phyloP scores from a whole-genome alignment of 2,113 vertebrate species.

The Pedionomus torquatus region DNA sequence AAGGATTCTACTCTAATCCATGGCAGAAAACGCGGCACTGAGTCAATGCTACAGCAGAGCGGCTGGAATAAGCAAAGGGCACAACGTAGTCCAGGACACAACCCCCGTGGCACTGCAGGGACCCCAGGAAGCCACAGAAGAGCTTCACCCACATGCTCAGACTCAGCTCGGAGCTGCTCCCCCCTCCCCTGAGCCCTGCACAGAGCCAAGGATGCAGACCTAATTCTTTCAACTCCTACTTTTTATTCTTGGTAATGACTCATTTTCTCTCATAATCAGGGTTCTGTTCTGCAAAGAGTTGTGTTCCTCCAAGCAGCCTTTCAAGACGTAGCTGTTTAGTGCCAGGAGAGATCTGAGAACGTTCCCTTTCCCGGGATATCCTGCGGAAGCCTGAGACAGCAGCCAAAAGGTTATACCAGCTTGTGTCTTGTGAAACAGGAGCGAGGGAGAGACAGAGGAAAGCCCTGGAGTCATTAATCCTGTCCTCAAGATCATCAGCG shows the following conservation, averaged over 20 bases:
- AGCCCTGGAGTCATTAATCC: background rate
- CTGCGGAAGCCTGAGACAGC: background rate
- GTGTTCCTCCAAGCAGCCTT: background rate
- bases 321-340: slow-evolving; percentile 3
- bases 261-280: background rate
- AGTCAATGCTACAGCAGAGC: background rate
- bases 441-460: background rate
- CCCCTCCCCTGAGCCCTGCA: background rate
- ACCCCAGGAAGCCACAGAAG: background rate
- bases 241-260: background rate
- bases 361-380: slow-evolving; percentile 12
- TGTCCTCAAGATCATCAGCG: background rate
- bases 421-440: slow-evolving; percentile 6
- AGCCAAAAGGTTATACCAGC: background rate
- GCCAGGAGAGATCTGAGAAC: slow-evolving; percentile 15
- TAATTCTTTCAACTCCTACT: background rate
- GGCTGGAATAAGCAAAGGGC: background rate
- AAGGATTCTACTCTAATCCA: slow-evolving; percentile 15
- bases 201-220: background rate
- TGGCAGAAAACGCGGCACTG: background rate
- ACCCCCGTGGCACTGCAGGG: background rate
- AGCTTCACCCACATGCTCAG: background rate
- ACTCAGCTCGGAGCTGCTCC: background rate
- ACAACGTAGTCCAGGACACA: background rate
- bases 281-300: background rate